These are phyloP conservation scores for Rhopalosiphum maidis DNA, from an alignment of 1,140 invertebrate genomes.

Conservation along the genomic window DNA sequence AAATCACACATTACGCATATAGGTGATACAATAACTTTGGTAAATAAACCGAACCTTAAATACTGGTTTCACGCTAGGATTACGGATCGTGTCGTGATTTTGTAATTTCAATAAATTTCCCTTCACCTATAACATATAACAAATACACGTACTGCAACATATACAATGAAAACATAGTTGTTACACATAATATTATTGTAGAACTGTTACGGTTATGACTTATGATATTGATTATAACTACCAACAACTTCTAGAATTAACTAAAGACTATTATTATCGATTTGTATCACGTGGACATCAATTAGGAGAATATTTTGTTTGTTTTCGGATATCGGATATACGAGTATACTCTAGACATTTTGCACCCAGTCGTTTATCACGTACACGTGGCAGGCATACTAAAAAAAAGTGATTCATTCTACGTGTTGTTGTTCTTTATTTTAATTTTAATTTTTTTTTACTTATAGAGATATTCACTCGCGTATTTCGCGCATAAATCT, in stretches of 20 bases:
- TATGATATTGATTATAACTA: not conserved
- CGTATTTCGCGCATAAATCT: constrained; percentile 12
- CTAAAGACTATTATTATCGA: not conserved
- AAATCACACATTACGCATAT: not conserved
- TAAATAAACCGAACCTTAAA: not conserved
- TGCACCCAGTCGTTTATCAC: not conserved
- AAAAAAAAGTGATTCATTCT: not conserved
- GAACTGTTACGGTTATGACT: not conserved
- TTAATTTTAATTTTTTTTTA: not conserved
- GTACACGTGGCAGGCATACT: not conserved
- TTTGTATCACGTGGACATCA: not conserved
- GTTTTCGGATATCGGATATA: not conserved
- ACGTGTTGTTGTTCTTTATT: not conserved
- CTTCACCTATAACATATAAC: not conserved
- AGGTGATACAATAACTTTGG: not conserved
- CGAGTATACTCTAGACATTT: not conserved
- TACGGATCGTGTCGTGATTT: constrained; percentile 21
- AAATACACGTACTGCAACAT: not conserved
- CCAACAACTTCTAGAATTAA: not conserved
- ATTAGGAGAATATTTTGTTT: not conserved
- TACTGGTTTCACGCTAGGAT: constrained; percentile 7
- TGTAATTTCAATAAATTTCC: constrained; percentile 37
- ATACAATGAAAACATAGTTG: not conserved
- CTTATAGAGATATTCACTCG: not conserved
- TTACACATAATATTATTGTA: not conserved